A percentile compares a stretch with the other conserved stretches of the same genome.
Conservation (phyloP, 2,888 invertebrate species). For the Lithophane leautieri region DNA sequence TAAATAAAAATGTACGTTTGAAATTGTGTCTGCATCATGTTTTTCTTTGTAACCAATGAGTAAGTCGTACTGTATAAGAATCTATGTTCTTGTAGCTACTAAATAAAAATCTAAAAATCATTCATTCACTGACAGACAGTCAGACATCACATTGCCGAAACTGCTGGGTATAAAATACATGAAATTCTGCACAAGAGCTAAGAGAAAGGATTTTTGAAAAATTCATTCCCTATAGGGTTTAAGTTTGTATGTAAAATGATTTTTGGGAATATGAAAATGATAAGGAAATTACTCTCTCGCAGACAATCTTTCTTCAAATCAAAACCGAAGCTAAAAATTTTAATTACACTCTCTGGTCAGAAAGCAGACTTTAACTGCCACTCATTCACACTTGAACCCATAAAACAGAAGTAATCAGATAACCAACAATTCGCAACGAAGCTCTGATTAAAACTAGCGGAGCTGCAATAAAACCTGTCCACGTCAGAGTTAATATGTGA, state of each 20-base stretch:
- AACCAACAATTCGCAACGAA: constrained; percentile 53
- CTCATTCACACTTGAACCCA: constrained; percentile 50
- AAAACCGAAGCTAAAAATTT: not conserved
- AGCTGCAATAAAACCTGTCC: constrained; percentile 77
- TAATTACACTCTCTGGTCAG: constrained; percentile 35
- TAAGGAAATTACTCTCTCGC: not conserved
- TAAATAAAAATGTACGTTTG: constrained; percentile 44
- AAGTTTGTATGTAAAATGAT: not conserved
- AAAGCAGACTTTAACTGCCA: constrained; percentile 45
- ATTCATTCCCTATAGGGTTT: not conserved
- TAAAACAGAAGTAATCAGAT: constrained; percentile 64
- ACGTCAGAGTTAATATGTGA: constrained; percentile 77
- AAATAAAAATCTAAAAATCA: not conserved
- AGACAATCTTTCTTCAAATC: constrained; percentile 7
- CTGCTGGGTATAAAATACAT: not conserved
- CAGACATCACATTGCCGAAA: not conserved
- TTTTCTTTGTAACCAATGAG: not conserved
- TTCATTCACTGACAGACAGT: not conserved
- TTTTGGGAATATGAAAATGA: not conserved
- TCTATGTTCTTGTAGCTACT: not conserved
- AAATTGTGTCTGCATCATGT: constrained; percentile 32
- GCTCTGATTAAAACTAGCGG: constrained; percentile 74
- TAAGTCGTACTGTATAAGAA: not conserved
- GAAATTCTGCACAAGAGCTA: not conserved
- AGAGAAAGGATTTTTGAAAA: not conserved